Evolutionary conservation across 1,140 invertebrate species (phyloP).

Genomic region (Hormaphis cornu): DNA sequence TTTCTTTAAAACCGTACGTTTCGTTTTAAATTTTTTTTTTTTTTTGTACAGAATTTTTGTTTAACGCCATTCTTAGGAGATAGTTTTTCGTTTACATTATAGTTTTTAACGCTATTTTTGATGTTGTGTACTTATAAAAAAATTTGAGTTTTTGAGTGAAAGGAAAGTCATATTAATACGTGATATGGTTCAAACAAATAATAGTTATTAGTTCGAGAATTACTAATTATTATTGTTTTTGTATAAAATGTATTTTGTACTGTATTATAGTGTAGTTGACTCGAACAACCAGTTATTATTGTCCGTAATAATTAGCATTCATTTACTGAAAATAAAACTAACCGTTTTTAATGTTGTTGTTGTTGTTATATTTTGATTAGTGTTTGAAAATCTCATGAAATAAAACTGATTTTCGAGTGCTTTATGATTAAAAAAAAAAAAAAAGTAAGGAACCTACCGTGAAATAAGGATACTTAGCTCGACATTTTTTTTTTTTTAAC

Average conservation of each 20-base stretch:
- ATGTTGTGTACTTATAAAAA: neutral
- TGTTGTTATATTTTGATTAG: too few species aligned
- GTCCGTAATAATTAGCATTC: neutral
- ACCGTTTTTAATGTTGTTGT: neutral
- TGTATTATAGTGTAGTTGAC: neutral
- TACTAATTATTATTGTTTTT: neutral
- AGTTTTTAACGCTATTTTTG: constrained; percentile 13
- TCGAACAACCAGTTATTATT: neutral
- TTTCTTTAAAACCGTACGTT: neutral
- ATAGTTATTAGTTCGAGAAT: neutral
- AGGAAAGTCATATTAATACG: constrained; percentile 27
- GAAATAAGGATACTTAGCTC: too few species aligned
- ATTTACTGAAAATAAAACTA: neutral
- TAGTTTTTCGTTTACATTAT: neutral
- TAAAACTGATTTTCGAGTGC: too few species aligned
- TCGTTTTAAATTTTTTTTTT: neutral
- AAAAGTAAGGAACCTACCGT: too few species aligned
- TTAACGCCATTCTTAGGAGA: neutral
- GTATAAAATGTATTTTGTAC: neutral
- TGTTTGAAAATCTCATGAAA: too few species aligned
- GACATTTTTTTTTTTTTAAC: too few species aligned
- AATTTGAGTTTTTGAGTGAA: constrained; percentile 1
- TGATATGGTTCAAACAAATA: constrained; percentile 10
- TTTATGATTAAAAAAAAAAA: too few species aligned
- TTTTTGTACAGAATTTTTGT: neutral